Conservation (phyloP, 92 coral and sea anemone genomes). For the Porites evermanni region DNA sequence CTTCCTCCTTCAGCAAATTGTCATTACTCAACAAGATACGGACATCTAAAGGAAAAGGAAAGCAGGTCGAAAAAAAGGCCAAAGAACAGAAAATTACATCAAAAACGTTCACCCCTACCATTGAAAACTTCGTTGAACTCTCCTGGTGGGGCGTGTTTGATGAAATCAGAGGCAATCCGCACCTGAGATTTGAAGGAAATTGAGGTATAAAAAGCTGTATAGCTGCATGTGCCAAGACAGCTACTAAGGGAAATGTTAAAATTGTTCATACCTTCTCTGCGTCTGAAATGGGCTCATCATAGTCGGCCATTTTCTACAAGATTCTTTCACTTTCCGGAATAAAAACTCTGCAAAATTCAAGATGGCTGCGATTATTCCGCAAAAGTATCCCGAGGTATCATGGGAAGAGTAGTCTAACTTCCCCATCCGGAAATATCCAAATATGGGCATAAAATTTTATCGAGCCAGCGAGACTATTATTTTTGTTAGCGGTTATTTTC, state of each 20-base stretch:
- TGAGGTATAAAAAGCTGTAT: not conserved
- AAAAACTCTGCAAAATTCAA: constrained; percentile 47
- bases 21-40: constrained; percentile 94
- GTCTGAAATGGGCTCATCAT: constrained; percentile 93
- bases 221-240: not conserved
- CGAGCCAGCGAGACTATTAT: constrained; percentile 14
- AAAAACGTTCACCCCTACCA: constrained; percentile 68
- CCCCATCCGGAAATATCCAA: constrained; percentile 23
- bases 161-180: constrained; percentile 98
- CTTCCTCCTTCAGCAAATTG: constrained; percentile 81
- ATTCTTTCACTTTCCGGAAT: constrained; percentile 3
- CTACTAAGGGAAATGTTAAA: constrained; percentile 4
- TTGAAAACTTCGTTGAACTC: constrained; percentile 99
- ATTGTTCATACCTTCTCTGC: constrained; percentile 81
- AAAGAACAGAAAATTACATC: not conserved
- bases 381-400: constrained; percentile 50
- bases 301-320: constrained; percentile 86
- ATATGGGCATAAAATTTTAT: constrained; percentile 17
- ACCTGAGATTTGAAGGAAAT: constrained; percentile 69
- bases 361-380: constrained; percentile 73
- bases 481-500: constrained; percentile 15
- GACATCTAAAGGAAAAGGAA: constrained; percentile 70
- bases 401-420: constrained; percentile 53
- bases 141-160: constrained; percentile 99
- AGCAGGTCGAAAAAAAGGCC: not conserved